Conservation (phyloP, 37 sponge, comb jelly and placozoan species). For the Cliona cf. orientalis region DNA sequence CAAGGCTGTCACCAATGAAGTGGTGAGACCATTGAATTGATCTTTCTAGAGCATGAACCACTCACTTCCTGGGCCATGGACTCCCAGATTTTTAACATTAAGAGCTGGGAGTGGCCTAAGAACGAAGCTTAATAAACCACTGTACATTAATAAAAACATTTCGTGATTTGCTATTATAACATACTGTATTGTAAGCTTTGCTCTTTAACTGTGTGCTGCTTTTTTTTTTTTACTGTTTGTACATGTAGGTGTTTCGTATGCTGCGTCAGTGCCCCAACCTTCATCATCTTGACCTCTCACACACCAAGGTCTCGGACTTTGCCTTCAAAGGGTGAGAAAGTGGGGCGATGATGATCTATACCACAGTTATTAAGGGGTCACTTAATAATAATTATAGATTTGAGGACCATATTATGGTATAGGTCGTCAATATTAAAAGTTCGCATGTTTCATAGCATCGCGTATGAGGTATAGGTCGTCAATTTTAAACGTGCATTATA, state of each 20-base stretch:
- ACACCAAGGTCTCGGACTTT: slow-evolving; percentile 79
- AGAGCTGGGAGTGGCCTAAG: background rate
- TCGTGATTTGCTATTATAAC: background rate
- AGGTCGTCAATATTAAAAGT: background rate
- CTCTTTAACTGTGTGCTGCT: background rate
- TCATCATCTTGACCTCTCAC: slow-evolving; percentile 71
- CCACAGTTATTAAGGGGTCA: background rate
- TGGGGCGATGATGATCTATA: background rate
- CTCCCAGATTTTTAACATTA: background rate
- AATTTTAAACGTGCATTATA: too few species aligned
- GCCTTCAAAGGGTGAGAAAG: slow-evolving; percentile 74
- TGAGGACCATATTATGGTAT: background rate
- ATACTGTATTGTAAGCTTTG: background rate
- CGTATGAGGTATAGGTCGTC: too few species aligned
- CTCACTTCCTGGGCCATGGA: too few species aligned
- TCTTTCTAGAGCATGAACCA: background rate
- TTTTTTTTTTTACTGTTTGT: background rate
- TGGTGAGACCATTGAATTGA: slow-evolving; percentile 41
- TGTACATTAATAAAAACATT: background rate
- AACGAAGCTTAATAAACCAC: background rate
- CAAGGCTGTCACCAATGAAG: slow-evolving; percentile 61
- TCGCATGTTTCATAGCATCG: too few species aligned
- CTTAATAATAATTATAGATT: background rate
- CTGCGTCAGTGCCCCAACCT: slow-evolving; percentile 78
- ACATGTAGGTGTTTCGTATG: slow-evolving; percentile 62